Conservation (phyloP, 2,797 vertebrate genomes). For the Hyperoplus lanceolatus region DNA sequence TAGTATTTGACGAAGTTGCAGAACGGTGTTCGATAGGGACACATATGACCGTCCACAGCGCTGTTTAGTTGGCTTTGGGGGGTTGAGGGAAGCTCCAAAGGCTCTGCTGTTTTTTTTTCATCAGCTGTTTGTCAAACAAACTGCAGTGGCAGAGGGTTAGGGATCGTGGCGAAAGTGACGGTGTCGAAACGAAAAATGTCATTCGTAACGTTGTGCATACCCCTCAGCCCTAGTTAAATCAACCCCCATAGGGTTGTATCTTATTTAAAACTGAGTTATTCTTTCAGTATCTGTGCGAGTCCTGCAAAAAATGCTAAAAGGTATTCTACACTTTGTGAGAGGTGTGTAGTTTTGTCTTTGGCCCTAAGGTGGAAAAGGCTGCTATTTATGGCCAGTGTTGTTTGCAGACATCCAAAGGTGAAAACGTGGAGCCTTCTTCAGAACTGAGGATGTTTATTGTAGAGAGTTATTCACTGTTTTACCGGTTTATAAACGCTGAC, state of each 20-base stretch:
- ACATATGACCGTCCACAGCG: slow-evolving; percentile 13
- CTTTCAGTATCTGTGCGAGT: background rate
- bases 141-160: slow-evolving; percentile 76
- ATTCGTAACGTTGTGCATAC: too few relatives aligned
- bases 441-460: slow-evolving; percentile 2
- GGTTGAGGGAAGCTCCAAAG: slow-evolving; percentile 13
- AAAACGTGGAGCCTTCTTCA: slow-evolving; percentile 45
- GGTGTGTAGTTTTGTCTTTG: slow-evolving; percentile 34
- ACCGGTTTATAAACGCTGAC: background rate
- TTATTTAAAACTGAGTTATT: background rate
- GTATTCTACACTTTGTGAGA: slow-evolving; percentile 27
- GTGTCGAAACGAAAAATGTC: slow-evolving; percentile 8
- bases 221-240: background rate
- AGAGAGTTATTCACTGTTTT: background rate
- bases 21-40: slow-evolving; percentile 1
- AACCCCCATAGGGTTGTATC: rapidly evolving
- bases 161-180: slow-evolving; percentile 61
- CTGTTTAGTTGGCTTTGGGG: slow-evolving; percentile 36
- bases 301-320: background rate
- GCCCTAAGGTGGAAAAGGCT: slow-evolving; percentile 51
- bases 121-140: slow-evolving; percentile 87
- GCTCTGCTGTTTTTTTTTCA: slow-evolving; percentile 71
- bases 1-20: background rate
- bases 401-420: slow-evolving; percentile 70
- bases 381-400: slow-evolving; percentile 75